These are phyloP conservation scores for Hypsibius dujardini DNA, from an alignment of 1,140 invertebrate genomes.

Conservation along the genomic window DNA sequence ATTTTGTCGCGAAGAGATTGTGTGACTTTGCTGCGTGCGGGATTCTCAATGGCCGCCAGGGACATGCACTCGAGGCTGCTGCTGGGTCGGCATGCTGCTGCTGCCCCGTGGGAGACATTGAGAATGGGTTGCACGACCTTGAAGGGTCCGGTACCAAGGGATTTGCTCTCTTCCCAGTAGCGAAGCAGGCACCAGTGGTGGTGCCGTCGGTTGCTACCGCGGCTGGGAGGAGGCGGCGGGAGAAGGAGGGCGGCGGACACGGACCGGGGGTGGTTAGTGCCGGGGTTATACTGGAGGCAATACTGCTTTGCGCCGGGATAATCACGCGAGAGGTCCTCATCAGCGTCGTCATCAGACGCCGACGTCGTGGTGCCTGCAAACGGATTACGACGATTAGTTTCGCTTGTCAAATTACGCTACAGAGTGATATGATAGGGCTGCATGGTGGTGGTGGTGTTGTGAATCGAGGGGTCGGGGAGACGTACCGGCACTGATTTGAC, in stretches of 20 bases:
- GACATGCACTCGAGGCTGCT: neutral
- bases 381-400: neutral
- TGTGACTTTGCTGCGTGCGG: neutral
- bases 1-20: neutral
- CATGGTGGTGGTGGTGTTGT: too few species aligned
- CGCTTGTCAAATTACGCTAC: neutral
- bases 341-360: neutral
- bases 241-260: too few species aligned
- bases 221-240: too few species aligned
- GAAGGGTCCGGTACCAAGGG: neutral
- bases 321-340: neutral
- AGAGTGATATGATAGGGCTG: too few species aligned
- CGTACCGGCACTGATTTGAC: conserved; percentile 5
- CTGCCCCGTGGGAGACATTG: neutral
- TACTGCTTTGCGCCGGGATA: neutral
- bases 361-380: neutral
- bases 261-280: neutral
- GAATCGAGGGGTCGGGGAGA: neutral
- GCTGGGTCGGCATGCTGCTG: neutral
- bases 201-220: too few species aligned
- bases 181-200: conserved; percentile 4
- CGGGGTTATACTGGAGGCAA: neutral
- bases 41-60: neutral
- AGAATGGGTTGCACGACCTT: neutral
- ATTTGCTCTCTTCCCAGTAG: neutral